Evolutionary conservation across 1,140 invertebrate species (phyloP).

Genomic region (Lineus longissimus): DNA sequence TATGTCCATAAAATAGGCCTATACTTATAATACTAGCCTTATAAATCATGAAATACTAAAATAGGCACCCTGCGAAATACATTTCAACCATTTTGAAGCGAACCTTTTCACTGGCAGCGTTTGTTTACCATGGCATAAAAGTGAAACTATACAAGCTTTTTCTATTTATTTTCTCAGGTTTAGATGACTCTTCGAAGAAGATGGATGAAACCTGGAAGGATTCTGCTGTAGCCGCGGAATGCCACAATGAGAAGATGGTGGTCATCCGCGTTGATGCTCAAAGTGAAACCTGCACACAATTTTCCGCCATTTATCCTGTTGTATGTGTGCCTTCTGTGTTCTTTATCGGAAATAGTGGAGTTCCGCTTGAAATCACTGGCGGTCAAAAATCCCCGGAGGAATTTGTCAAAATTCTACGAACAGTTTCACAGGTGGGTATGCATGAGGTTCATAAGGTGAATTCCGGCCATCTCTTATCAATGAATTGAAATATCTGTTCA

Average conservation of each 20-base stretch:
- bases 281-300: constrained; percentile 70
- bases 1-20: too few relatives aligned
- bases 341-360: constrained; percentile 75
- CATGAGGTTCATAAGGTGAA: too few relatives aligned
- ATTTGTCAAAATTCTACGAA: constrained; percentile 45
- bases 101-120: too few relatives aligned
- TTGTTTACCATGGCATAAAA: too few relatives aligned
- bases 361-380: constrained; percentile 71
- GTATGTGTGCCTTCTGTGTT: constrained; percentile 78
- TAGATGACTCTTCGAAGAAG: constrained; percentile 13
- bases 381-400: constrained; percentile 51
- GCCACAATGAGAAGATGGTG: background rate
- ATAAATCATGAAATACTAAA: too few relatives aligned
- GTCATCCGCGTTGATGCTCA: background rate
- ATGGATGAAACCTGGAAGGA: constrained; percentile 16
- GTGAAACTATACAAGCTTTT: too few relatives aligned
- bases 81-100: too few relatives aligned
- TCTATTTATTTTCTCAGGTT: constrained; percentile 2
- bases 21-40: too few relatives aligned
- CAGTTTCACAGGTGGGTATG: constrained; percentile 49
- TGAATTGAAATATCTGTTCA: too few relatives aligned
- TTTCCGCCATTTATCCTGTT: constrained; percentile 78
- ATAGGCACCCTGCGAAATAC: too few relatives aligned
- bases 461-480: too few relatives aligned
- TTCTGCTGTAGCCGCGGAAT: background rate